Conservation (phyloP, 1,140 invertebrate species). For the Holcopasites calliopsidis region DNA sequence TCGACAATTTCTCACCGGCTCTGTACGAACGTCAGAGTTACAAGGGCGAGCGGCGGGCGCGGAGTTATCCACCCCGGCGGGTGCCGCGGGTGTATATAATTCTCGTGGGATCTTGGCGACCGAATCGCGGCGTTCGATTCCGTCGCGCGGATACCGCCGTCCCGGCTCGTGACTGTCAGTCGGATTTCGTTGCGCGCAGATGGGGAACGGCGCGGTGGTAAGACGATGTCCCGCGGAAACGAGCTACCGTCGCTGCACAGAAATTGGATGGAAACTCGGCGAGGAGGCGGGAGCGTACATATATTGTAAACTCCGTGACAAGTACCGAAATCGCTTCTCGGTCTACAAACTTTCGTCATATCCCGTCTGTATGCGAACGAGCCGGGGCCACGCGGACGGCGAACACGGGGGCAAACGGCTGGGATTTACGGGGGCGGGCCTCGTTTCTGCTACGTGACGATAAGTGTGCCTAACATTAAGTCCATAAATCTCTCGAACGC, state of each 20-base stretch:
- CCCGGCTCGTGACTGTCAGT: conserved; percentile 28
- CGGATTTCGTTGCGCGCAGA: conserved; percentile 13
- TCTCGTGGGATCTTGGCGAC: not conserved
- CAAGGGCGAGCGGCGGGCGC: not conserved
- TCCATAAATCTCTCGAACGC: conserved; percentile 29
- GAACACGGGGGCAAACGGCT: not conserved
- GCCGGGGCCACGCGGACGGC: not conserved
- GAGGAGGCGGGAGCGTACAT: conserved; percentile 34
- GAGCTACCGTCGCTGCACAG: conserved; percentile 2
- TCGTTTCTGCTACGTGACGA: conserved; percentile 28
- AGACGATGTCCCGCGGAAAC: conserved; percentile 27
- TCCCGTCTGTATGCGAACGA: conserved; percentile 32
- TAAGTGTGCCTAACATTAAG: conserved; percentile 7
- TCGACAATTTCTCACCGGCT: not conserved
- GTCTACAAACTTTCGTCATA: conserved; percentile 50
- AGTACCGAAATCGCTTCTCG: conserved; percentile 45
- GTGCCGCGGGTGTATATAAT: too few relatives aligned
- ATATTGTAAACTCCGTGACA: conserved; percentile 50
- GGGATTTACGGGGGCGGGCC: conserved; percentile 23
- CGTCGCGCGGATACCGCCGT: not conserved
- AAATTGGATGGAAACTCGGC: conserved; percentile 49
- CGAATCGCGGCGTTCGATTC: conserved; percentile 12
- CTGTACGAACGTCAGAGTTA: not conserved
- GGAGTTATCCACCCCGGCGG: not conserved
- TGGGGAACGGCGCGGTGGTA: not conserved